Conservation (phyloP, 2,113 vertebrate species). For the Serilophus lunatus region DNA sequence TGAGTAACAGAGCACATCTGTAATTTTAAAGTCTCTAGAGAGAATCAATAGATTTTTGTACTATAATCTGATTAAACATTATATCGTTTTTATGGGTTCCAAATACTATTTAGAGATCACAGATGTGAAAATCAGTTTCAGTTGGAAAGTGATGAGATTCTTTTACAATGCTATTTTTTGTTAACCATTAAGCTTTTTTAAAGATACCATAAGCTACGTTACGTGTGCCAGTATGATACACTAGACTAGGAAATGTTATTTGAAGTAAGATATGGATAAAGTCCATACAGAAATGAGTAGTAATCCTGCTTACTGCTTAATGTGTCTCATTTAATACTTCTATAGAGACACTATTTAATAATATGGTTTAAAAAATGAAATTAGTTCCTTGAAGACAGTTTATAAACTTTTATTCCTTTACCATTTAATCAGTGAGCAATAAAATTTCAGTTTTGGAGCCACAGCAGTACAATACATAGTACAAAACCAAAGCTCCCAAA, state of each 20-base stretch:
- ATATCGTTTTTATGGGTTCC: constrained; percentile 40
- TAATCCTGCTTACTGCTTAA: not conserved
- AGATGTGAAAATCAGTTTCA: not conserved
- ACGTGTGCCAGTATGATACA: not conserved
- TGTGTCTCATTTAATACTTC: not conserved
- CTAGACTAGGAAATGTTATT: not conserved
- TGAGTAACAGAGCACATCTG: not conserved
- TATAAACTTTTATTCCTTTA: not conserved
- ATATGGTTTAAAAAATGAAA: not conserved
- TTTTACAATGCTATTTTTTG: constrained; percentile 17
- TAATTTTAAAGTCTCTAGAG: not conserved
- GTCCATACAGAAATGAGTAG: not conserved
- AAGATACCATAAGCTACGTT: not conserved
- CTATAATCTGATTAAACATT: constrained; percentile 35
- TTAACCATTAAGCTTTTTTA: constrained; percentile 20
- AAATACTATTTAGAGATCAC: constrained; percentile 21
- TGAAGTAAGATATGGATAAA: not conserved
- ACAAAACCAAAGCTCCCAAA: not conserved
- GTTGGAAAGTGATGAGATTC: not conserved
- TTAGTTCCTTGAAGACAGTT: not conserved
- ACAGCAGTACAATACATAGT: accelerated
- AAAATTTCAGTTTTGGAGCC: not conserved
- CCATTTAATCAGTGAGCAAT: not conserved
- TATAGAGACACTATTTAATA: not conserved
- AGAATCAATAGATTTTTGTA: constrained; percentile 4